Evolutionary conservation across 2,888 invertebrate genomes (phyloP).

Genomic region (Ennomos fuscantarius): DNA sequence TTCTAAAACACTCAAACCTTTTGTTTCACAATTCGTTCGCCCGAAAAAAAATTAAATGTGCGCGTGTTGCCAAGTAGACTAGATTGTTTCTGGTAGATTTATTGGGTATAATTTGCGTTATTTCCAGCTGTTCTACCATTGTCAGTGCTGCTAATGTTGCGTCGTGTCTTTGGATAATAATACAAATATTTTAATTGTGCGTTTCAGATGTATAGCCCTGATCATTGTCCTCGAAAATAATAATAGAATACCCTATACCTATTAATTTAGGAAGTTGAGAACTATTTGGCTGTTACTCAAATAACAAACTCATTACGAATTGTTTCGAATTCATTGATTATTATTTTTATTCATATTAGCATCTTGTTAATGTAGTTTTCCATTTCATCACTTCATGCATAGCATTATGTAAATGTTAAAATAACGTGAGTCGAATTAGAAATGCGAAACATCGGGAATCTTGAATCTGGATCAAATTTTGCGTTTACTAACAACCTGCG

Average conservation of each 20-base stretch:
- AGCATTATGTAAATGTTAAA: slow-evolving; percentile 5
- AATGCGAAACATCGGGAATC: no score
- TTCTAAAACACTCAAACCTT: slow-evolving; percentile 60
- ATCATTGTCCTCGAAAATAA: slow-evolving; percentile 22
- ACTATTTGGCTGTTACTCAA: slow-evolving; percentile 23
- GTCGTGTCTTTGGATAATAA: slow-evolving; percentile 10
- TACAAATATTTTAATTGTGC: slow-evolving; percentile 22
- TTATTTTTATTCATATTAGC: neutral
- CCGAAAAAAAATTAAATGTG: slow-evolving; percentile 38
- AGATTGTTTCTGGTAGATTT: slow-evolving; percentile 44
- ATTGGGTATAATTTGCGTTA: slow-evolving; percentile 52
- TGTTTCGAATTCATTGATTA: slow-evolving; percentile 20
- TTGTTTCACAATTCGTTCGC: slow-evolving; percentile 60
- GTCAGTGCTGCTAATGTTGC: slow-evolving; percentile 29
- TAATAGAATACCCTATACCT: slow-evolving; percentile 17
- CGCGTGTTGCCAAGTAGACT: slow-evolving; percentile 49
- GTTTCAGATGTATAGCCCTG: slow-evolving; percentile 13
- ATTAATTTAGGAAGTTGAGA: slow-evolving; percentile 6
- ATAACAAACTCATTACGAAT: slow-evolving; percentile 11
- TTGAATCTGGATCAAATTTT: no score
- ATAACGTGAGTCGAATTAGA: neutral
- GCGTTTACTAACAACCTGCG: no score
- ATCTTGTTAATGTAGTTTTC: no score
- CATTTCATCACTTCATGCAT: neutral
- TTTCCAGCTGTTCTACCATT: slow-evolving; percentile 52